Evolutionary conservation across 2,113 vertebrate species (phyloP).

Genomic region (sheep (Ovis aries)): DNA sequence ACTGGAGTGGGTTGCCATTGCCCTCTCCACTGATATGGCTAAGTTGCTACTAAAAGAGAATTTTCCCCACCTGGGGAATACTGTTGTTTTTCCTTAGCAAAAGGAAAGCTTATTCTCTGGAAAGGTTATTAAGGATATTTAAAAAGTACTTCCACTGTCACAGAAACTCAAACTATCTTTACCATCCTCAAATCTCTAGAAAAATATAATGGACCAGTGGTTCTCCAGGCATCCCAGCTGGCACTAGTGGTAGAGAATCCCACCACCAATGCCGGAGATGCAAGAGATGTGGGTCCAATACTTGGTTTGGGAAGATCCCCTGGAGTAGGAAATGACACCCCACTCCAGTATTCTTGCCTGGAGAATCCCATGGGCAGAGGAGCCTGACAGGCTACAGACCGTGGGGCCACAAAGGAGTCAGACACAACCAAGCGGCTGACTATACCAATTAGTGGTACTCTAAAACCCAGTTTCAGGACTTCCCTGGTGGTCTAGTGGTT

Average conservation of each 20-base stretch:
- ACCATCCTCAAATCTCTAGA: background rate
- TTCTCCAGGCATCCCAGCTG: background rate
- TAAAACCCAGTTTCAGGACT: background rate
- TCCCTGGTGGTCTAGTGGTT: background rate
- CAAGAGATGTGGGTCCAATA: background rate
- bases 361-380: background rate
- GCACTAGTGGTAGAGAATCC: background rate
- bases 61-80: background rate
- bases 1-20: no score
- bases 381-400: background rate
- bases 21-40: background rate
- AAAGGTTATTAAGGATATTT: background rate
- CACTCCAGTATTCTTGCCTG: background rate
- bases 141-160: background rate
- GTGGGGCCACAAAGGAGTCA: background rate
- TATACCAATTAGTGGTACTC: background rate
- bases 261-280: rapidly evolving
- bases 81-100: background rate
- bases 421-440: background rate
- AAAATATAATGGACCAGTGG: background rate
- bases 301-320: background rate
- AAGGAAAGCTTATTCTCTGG: background rate
- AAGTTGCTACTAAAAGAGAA: background rate
- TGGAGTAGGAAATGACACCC: background rate
- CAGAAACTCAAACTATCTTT: background rate